A percentile compares a stretch with the other conserved stretches of the same genome.
These are phyloP conservation scores for Salpingus planirostris DNA, from an alignment of 2,888 invertebrate species.

Conservation along the genomic window DNA sequence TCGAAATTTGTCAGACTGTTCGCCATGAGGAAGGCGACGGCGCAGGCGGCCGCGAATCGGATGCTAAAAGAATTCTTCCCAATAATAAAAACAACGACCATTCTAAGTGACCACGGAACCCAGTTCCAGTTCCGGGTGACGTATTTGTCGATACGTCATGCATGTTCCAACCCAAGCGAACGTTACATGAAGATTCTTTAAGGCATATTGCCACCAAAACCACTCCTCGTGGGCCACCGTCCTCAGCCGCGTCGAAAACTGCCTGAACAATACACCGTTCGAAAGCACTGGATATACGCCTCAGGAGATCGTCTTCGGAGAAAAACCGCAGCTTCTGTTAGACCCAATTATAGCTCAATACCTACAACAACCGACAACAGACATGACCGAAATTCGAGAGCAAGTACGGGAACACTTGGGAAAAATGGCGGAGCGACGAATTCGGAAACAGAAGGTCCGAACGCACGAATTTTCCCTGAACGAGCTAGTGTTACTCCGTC, in stretches of 20 bases:
- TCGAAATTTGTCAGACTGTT: slow-evolving; percentile 13
- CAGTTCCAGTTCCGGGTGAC: slow-evolving; percentile 15
- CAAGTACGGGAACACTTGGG: neutral
- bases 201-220: slow-evolving; percentile 9
- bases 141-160: slow-evolving; percentile 12
- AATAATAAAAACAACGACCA: slow-evolving; percentile 1
- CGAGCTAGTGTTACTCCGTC: too few relatives aligned
- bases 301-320: neutral
- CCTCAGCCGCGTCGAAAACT: slow-evolving; percentile 4
- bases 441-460: too few relatives aligned
- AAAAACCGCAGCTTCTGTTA: neutral
- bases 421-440: too few relatives aligned
- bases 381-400: neutral
- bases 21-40: slow-evolving; percentile 8
- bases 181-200: slow-evolving; percentile 15
- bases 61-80: slow-evolving; percentile 2
- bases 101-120: slow-evolving; percentile 15
- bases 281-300: slow-evolving; percentile 1
- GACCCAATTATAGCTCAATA: neutral
- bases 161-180: slow-evolving; percentile 18
- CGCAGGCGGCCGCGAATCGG: slow-evolving; percentile 3
- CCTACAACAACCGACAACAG: neutral
- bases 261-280: too few relatives aligned
- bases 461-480: too few relatives aligned
- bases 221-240: slow-evolving; percentile 8